Percentiles rank a stretch among this genome's conserved stretches.
phyloP scores from a whole-genome alignment of 2,888 invertebrate species.

The Troilus luridus region DNA sequence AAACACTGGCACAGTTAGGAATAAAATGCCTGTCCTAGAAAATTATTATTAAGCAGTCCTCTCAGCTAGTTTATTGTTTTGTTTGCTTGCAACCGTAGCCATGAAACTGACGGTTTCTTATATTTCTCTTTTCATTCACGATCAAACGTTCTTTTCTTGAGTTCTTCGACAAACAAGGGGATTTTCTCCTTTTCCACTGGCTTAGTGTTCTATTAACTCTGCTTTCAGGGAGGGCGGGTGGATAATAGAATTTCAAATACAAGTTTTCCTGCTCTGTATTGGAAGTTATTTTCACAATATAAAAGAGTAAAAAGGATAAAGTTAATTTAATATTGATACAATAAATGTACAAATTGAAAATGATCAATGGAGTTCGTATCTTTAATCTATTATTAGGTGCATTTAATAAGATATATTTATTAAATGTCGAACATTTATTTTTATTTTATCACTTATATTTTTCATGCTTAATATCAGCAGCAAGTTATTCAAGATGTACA shows the following conservation, averaged over 20 bases:
- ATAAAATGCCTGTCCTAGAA: not conserved
- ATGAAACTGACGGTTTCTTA: slow-evolving; percentile 34
- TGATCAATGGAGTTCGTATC: no score
- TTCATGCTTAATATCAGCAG: no score
- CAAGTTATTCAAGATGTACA: no score
- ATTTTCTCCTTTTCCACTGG: not conserved
- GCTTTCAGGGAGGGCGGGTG: not conserved
- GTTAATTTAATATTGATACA: no score
- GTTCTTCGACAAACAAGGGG: slow-evolving; percentile 13
- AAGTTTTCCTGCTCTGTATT: not conserved
- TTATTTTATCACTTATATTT: no score
- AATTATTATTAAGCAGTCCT: not conserved
- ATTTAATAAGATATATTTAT: no score
- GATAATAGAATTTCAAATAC: slow-evolving; percentile 25
- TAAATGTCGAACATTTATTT: no score
- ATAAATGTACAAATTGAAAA: no score
- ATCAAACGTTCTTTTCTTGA: slow-evolving; percentile 9
- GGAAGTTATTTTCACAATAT: not conserved
- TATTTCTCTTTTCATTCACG: slow-evolving; percentile 25
- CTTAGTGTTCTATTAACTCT: slow-evolving; percentile 18
- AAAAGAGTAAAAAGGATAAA: no score
- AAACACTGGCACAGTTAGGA: not conserved
- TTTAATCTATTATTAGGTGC: no score
- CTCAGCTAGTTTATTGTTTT: slow-evolving; percentile 21
- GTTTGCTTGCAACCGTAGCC: slow-evolving; percentile 15